Evolutionary conservation across 2,888 invertebrate species (phyloP).

Genomic region (Parnassius mnemosyne): DNA sequence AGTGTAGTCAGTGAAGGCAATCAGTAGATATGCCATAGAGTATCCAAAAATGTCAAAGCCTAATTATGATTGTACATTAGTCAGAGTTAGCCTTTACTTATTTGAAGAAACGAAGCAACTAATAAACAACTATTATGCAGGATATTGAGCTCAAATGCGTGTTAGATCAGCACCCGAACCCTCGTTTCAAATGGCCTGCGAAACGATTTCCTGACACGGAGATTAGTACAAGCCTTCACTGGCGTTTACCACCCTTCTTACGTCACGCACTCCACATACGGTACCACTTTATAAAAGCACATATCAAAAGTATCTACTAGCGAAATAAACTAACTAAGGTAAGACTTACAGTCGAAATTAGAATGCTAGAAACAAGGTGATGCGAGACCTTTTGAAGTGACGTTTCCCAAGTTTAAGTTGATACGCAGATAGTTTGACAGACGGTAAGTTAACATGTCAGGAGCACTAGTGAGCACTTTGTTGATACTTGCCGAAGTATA

Average conservation of each 20-base stretch:
- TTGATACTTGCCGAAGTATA: constrained; percentile 65
- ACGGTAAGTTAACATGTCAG: constrained; percentile 79
- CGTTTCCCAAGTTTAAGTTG: constrained; percentile 43
- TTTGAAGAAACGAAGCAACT: constrained; percentile 2
- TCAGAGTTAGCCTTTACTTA: not conserved
- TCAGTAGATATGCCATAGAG: no score
- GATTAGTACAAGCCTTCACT: constrained; percentile 81
- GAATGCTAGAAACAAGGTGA: constrained; percentile 28
- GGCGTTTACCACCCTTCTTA: constrained; percentile 75
- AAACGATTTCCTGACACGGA: constrained; percentile 81
- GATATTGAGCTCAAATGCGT: constrained; percentile 73
- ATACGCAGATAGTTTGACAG: constrained; percentile 74
- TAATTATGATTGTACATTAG: no score
- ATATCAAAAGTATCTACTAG: constrained; percentile 48
- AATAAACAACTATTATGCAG: constrained; percentile 66
- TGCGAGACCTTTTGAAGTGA: constrained; percentile 34
- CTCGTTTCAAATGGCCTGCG: constrained; percentile 78
- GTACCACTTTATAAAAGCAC: constrained; percentile 52
- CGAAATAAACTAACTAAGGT: constrained; percentile 28
- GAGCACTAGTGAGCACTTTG: constrained; percentile 50
- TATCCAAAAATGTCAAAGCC: no score
- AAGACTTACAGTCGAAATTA: constrained; percentile 51
- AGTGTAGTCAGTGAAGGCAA: no score
- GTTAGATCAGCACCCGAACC: constrained; percentile 65
- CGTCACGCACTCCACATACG: constrained; percentile 74